Evolutionary conservation across 2,888 invertebrate species (phyloP).

Genomic region (Pseudococcus jackbeardsleyi): DNA sequence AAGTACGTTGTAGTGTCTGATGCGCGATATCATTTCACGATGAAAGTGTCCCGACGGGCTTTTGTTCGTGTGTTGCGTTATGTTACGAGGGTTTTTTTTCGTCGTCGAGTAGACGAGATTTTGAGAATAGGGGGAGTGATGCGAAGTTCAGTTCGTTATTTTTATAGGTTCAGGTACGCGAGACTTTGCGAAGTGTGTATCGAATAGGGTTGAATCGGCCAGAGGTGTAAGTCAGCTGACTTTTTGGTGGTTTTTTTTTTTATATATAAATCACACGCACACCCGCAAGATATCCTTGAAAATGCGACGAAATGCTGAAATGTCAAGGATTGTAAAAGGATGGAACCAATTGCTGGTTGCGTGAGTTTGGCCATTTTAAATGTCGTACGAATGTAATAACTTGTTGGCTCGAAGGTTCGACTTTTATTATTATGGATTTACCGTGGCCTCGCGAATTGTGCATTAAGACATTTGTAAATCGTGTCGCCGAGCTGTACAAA

Average conservation of each 20-base stretch:
- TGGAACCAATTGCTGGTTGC: background rate
- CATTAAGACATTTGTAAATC: background rate
- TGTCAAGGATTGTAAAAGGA: background rate
- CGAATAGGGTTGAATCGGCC: background rate
- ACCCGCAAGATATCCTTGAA: background rate
- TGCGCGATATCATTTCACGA: slow-evolving; percentile 50
- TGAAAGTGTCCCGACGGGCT: slow-evolving; percentile 53
- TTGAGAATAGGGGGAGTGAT: background rate
- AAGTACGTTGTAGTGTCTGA: slow-evolving; percentile 31
- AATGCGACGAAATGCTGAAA: background rate
- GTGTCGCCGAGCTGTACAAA: background rate
- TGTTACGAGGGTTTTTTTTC: background rate
- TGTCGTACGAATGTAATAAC: background rate
- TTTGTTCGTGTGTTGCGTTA: slow-evolving; percentile 29
- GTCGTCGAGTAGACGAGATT: slow-evolving; percentile 37
- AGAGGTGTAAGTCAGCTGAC: background rate
- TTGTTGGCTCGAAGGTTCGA: background rate
- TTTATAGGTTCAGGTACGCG: background rate
- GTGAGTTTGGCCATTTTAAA: background rate
- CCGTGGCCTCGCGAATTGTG: background rate
- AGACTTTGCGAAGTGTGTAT: background rate
- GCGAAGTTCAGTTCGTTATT: slow-evolving; percentile 11
- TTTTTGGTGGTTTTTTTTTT: background rate
- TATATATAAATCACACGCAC: background rate
- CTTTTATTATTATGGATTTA: background rate